A percentile compares a stretch with the other conserved stretches of the same genome.
These are phyloP conservation scores for Phasia obesa DNA, from an alignment of 2,888 invertebrate species.

Conservation along the genomic window DNA sequence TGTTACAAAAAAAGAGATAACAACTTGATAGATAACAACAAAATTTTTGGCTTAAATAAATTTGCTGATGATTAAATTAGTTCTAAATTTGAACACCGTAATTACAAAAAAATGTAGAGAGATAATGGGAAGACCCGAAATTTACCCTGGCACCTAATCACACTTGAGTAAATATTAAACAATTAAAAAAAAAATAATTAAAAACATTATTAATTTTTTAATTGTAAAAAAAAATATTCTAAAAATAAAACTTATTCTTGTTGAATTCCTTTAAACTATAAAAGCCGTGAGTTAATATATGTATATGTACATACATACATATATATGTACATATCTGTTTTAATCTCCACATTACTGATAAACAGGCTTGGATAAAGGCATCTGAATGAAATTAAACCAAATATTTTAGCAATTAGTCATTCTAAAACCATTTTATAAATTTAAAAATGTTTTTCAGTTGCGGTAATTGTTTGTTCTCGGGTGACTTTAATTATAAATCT, in stretches of 20 bases:
- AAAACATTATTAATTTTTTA: neutral
- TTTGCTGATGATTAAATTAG: no score
- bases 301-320: no score
- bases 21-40: no score
- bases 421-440: slow-evolving; percentile 44
- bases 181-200: neutral
- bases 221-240: slow-evolving; percentile 4
- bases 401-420: slow-evolving; percentile 49
- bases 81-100: no score
- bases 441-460: slow-evolving; percentile 39
- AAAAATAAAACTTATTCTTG: slow-evolving; percentile 27
- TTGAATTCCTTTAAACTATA: neutral
- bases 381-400: slow-evolving; percentile 24
- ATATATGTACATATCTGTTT: slow-evolving; percentile 1
- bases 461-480: slow-evolving; percentile 29
- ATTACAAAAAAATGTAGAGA: no score
- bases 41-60: no score
- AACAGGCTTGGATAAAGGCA: neutral
- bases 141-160: no score
- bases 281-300: no score
- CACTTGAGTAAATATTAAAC: no score
- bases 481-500: slow-evolving; percentile 24
- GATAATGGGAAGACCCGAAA: no score
- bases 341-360: slow-evolving; percentile 29
- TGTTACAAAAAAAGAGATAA: no score